Evolutionary conservation across 2,113 vertebrate genomes (phyloP), one percentile per base, ranked within the genome.

Genomic region (Plotosus lineatus): DNA sequence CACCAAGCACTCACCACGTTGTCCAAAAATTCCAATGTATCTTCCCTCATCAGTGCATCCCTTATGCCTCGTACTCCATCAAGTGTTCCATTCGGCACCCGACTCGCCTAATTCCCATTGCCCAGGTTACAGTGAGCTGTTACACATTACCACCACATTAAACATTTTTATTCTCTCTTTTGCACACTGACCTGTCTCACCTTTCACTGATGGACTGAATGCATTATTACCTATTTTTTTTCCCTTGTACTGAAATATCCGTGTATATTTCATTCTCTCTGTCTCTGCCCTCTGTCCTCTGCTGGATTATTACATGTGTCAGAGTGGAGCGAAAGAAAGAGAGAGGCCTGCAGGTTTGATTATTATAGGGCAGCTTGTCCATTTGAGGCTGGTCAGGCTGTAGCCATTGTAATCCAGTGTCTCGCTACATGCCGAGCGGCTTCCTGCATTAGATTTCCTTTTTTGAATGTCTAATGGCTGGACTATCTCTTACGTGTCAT

Each of bases 401-500:
- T 33, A 74, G 42, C 53, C 56, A 50, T 61, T 73, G 55, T 74
- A 60, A 73, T 73, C 69, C 56, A 21, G 42, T 12, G 51, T 80
- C 68, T 71, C 11, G 31, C 26, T 66, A 26, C 60, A 55, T 19
- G 60, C 56, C 42, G 71, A 75, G 71, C 75, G 79, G 71, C 72
- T 75, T 81, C 33, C 53, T 75, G 79, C 72, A 75, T 81, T 81
- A 65, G 44, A 75, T 66, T 81, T 81, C 46, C 79, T 81, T 81
- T 81, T 81, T 53, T 81, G 79, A 81, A 81, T 81, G 53, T 26
- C 48, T 75, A 81, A 81, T 81, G 48, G 60, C 46, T n/a, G 17
- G 36, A 26, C 50, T 75, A 36, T 46, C 33, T 75, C 19, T 66
- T 53, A 33, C 26, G 60, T n/a, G n/a, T n/a, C n/a, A 82, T 75